Evolutionary conservation across 2,888 invertebrate species (phyloP).

Genomic region (Bombyx huttoni): DNA sequence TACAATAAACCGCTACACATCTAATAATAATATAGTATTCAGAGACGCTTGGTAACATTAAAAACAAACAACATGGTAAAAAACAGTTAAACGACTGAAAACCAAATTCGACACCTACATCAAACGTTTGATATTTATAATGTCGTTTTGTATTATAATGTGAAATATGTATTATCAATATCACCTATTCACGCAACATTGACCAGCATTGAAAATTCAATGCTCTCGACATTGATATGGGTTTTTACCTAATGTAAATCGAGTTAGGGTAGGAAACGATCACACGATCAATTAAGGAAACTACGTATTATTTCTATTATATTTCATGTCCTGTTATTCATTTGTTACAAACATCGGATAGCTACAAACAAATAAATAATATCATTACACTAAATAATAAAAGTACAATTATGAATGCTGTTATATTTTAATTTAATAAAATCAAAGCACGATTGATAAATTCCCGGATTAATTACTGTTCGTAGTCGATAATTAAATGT

Average conservation of each 20-base stretch:
- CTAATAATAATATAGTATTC: background rate
- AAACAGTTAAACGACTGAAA: background rate
- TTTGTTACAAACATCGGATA: background rate
- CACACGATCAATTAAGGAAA: background rate
- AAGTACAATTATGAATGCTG: too few species aligned
- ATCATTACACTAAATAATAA: too few species aligned
- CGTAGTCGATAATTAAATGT: too few species aligned
- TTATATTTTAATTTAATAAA: too few species aligned
- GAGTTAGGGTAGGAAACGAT: background rate
- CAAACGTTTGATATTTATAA: background rate
- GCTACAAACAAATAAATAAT: background rate
- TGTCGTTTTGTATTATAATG: background rate
- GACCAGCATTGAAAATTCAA: background rate
- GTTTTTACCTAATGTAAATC: background rate
- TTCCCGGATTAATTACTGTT: too few species aligned
- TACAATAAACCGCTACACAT: background rate
- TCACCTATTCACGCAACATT: background rate
- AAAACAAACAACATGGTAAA: too few species aligned
- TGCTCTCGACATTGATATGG: background rate
- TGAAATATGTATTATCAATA: background rate
- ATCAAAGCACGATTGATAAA: too few species aligned
- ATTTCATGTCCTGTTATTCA: background rate
- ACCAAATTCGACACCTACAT: background rate
- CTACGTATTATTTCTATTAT: background rate
- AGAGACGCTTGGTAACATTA: background rate